These are phyloP conservation scores for Charina bottae DNA, from an alignment of 2,113 vertebrate species.

Conservation along the genomic window DNA sequence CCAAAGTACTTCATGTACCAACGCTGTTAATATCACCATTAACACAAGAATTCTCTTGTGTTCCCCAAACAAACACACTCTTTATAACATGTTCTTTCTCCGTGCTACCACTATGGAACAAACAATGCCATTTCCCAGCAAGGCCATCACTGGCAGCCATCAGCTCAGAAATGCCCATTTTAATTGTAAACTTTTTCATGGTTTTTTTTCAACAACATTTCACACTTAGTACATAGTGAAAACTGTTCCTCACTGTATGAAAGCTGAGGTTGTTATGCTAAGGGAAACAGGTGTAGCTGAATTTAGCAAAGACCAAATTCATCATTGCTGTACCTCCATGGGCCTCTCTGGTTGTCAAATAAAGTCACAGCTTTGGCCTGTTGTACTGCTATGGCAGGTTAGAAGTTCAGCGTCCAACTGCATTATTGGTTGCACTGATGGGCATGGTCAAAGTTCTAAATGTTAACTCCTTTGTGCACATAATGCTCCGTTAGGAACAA, in stretches of 20 bases:
- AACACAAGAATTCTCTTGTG: constrained; percentile 30
- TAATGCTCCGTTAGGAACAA: constrained; percentile 16
- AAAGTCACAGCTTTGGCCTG: constrained; percentile 20
- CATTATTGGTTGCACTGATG: neutral
- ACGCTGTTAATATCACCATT: constrained; percentile 42
- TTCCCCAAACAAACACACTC: neutral
- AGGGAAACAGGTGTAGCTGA: constrained; percentile 37
- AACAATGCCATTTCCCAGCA: constrained; percentile 5
- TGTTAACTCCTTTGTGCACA: constrained; percentile 30
- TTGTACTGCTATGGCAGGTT: neutral
- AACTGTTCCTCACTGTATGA: constrained; percentile 45
- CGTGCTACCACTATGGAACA: constrained; percentile 10
- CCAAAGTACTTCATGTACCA: constrained; percentile 24
- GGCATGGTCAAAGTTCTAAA: constrained; percentile 14
- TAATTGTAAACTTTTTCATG: constrained; percentile 38
- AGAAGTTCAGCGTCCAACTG: constrained; percentile 29
- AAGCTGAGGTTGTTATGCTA: constrained; percentile 28
- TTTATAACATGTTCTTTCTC: neutral
- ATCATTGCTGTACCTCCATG: neutral
- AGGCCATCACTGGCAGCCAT: constrained; percentile 15
- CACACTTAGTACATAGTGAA: constrained; percentile 37
- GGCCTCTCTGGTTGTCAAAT: neutral
- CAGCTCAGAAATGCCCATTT: constrained; percentile 48
- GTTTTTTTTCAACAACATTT: constrained; percentile 41
- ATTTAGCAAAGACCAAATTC: constrained; percentile 38